Percentiles rank a stretch among this genome's conserved stretches.
phyloP scores from a whole-genome alignment of 37 sponge, comb jelly and placozoan genomes.

The Halichondria panicea region DNA sequence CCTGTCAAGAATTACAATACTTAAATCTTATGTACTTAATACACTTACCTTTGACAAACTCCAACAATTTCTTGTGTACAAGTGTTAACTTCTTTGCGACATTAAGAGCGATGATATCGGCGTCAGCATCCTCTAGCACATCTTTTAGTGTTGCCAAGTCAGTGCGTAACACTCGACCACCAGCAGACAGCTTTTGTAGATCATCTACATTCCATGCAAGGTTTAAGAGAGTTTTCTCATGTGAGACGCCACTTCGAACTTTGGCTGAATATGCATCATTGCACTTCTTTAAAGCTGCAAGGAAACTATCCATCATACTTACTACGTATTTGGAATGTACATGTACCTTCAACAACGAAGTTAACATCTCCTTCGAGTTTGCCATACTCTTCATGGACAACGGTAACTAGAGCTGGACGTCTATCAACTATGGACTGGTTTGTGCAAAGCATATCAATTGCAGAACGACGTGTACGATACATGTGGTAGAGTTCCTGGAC shows the following conservation, averaged over 20 bases:
- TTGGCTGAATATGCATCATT: no score
- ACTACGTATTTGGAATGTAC: no score
- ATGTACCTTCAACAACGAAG: no score
- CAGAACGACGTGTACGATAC: not conserved
- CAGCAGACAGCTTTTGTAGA: not conserved
- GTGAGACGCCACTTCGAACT: no score
- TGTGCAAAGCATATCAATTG: no score
- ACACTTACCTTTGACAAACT: slow-evolving; percentile 6
- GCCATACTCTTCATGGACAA: no score
- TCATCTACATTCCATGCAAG: slow-evolving; percentile 13
- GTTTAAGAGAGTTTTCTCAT: not conserved
- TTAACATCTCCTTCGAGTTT: no score
- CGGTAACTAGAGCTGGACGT: no score
- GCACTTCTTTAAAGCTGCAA: no score
- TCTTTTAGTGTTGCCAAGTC: not conserved
- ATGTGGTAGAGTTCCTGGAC: not conserved
- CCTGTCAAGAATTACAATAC: not conserved
- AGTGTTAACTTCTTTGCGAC: not conserved
- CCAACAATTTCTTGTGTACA: not conserved
- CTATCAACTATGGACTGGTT: no score
- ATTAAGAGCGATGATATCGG: not conserved
- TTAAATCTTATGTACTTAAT: not conserved
- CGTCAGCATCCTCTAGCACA: not conserved
- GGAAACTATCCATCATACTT: no score
- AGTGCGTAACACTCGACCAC: not conserved